These are phyloP conservation scores for Tipula unca DNA, from an alignment of 2,888 invertebrate species.

Conservation along the genomic window DNA sequence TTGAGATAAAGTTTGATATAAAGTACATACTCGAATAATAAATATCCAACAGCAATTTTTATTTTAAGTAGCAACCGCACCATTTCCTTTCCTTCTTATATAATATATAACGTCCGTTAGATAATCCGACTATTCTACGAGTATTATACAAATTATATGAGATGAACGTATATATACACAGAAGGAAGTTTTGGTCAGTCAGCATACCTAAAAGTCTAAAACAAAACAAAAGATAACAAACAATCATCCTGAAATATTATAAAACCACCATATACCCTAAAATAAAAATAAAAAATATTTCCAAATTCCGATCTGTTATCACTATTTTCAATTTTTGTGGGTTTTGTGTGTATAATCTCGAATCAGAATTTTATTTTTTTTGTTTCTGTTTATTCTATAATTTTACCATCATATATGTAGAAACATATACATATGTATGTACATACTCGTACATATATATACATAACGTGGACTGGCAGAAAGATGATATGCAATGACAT, in stretches of 20 bases:
- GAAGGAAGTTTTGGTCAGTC: neutral
- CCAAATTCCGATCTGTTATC: neutral
- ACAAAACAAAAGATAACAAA: neutral
- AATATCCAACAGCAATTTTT: neutral
- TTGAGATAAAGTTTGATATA: no score
- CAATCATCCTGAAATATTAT: neutral
- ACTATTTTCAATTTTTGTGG: neutral
- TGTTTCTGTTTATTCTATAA: neutral
- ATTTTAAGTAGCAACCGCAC: neutral
- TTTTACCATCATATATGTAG: neutral
- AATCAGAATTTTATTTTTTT: neutral
- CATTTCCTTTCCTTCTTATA: neutral
- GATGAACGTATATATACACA: neutral
- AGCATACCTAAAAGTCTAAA: neutral
- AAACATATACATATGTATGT: neutral
- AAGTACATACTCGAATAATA: no score
- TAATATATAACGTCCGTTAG: neutral
- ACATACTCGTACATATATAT: no score
- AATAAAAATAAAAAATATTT: neutral
- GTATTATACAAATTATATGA: neutral
- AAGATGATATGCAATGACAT: neutral
- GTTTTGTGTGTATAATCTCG: neutral
- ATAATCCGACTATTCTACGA: neutral
- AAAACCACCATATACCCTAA: neutral
- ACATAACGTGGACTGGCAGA: no score